These are phyloP conservation scores for Ophioninae sp. DNA, from an alignment of 2,888 invertebrate genomes.

Conservation along the genomic window DNA sequence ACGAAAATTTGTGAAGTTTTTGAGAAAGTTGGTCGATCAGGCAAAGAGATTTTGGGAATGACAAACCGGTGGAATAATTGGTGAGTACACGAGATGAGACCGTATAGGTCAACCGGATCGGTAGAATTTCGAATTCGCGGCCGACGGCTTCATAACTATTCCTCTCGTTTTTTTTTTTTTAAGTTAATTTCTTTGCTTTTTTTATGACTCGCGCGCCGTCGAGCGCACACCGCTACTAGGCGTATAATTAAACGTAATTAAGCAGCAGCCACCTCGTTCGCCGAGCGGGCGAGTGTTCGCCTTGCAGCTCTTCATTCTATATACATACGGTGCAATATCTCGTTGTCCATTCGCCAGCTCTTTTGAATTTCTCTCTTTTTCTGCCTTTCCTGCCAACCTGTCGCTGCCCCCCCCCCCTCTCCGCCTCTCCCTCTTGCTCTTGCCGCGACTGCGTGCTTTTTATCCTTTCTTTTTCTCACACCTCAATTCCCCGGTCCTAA, in stretches of 20 bases:
- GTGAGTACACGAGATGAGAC: conserved; percentile 4
- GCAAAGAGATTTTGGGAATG: not conserved
- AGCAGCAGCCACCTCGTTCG: conserved; percentile 72
- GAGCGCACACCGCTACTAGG: conserved; percentile 62
- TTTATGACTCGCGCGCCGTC: conserved; percentile 48
- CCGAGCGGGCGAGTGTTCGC: conserved; percentile 39
- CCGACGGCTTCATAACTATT: conserved; percentile 30
- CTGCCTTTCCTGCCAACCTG: conserved; percentile 4
- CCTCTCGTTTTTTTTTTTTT: not conserved
- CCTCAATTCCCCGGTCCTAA: conserved; percentile 37
- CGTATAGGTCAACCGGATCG: conserved; percentile 47
- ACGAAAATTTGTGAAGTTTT: not conserved
- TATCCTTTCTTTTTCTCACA: conserved; percentile 41
- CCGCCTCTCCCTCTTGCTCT: conserved; percentile 24
- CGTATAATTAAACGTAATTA: conserved; percentile 78
- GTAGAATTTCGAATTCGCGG: conserved; percentile 33
- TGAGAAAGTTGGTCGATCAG: not conserved
- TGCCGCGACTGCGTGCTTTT: conserved; percentile 16
- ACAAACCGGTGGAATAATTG: not conserved
- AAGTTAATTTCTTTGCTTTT: not conserved
- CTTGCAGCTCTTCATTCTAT: conserved; percentile 39
- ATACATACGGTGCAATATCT: conserved; percentile 53
- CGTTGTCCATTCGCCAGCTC: conserved; percentile 49
- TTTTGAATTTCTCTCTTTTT: conserved; percentile 23
- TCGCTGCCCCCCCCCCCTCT: conserved; percentile 25